Conservation (phyloP, 2,113 vertebrate species). For the Pelodiscus sinensis region DNA sequence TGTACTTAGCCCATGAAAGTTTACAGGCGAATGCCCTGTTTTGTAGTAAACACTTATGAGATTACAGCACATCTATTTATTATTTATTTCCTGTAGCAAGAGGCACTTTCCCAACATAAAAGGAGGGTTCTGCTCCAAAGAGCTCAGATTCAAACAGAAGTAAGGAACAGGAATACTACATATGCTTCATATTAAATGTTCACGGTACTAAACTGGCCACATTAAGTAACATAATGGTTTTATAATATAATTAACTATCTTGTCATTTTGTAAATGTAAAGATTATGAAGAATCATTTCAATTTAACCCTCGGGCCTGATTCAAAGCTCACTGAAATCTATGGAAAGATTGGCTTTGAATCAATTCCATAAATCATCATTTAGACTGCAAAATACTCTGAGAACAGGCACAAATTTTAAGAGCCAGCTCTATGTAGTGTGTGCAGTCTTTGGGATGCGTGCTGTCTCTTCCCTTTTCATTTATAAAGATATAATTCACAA, state of each 20-base stretch:
- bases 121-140: not conserved
- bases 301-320: not conserved
- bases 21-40: not conserved
- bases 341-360: not conserved
- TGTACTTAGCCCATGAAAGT: not conserved
- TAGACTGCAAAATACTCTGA: not conserved
- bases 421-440: not conserved
- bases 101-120: not conserved
- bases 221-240: not conserved
- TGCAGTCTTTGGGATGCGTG: not conserved
- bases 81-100: not conserved
- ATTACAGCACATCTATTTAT: not conserved
- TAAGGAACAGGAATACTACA: not conserved
- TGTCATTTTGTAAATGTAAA: not conserved
- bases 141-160: not conserved
- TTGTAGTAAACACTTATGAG: not conserved
- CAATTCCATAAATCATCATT: not conserved
- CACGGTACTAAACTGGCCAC: not conserved
- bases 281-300: not conserved
- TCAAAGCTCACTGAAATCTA: not conserved
- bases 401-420: not conserved
- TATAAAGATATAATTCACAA: not conserved
- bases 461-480: not conserved
- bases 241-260: not conserved
- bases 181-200: not conserved